Base-by-base conservation (phyloP, 2,797 vertebrate genomes). In the Pipistrellus nathusii region DNA sequence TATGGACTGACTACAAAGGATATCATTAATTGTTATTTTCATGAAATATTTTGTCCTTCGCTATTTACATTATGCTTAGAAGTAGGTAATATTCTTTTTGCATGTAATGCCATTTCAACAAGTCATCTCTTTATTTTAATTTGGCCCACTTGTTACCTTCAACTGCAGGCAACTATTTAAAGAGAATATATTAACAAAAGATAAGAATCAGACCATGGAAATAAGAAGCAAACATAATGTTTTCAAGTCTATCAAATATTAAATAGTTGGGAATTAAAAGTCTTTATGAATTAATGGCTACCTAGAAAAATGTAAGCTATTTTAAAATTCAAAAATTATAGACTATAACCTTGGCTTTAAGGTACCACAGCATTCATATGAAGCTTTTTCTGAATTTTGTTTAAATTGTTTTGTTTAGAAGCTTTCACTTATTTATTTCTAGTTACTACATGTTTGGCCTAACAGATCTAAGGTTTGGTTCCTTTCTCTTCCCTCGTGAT, bases 401-500 rank as follows among this genome's bases (percentile, higher is more conserved):
- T 88, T 82, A 85, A n/a, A 62, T 55, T 71, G 21, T 84, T 92
- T 66, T 82, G 27, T 90, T 95, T 53, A 90, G 80, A 97, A 91
- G 11, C 15, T 66, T 77, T 30, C 14, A 69, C 13, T 75, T 23
- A 68, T 53, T 82, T 88, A 21, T 92, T 85, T 76, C 41, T 80
- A 84, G 27, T 84, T 35, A 32, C 12, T 48, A 9, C 10, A 14
- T 32, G 81, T 35, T 92, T 93, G 88, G 12, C 20, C 23, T 20
- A 80, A 82, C 6, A 41, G 8, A 44, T 27, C 12, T 72, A 80
- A 91, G 12, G 35, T 59, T 87, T 92, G 38, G 14, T 75, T 90
- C 18, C 44, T 82, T 93, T 59, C 1, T 83, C 41, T 93, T 89
- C 44, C 85, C 15, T 90, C 72, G 13, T 62, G 35, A 77, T 69